Evolutionary conservation across 1,140 invertebrate genomes (phyloP), one percentile per base, ranked within the genome.

Genomic region (Drosophila mauritiana): DNA sequence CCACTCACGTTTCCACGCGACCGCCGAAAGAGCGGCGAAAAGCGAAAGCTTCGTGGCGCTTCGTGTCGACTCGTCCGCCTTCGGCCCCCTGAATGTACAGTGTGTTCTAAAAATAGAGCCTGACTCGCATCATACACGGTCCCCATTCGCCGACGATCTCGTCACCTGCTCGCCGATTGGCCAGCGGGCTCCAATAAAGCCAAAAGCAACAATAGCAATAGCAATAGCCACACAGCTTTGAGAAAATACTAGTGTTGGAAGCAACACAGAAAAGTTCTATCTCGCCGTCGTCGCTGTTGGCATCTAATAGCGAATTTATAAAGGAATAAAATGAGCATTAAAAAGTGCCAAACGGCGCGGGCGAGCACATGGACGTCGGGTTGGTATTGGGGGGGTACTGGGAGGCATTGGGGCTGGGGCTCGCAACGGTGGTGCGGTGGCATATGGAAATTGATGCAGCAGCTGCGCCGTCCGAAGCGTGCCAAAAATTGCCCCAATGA

Each of bases 321-420:
- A 88, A 88, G 80, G 83, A 88, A 88, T 88, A 89, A 88, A 88
- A 89, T 79, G 67, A 86, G 75, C 72, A 88, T 86, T 86, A 86
- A 86, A 51, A 82, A 68, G 58, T 48, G 70, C 45, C 74, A 75
- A 57, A 48, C 54, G 42, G 61, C 53, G 52, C 48, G 48, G 49
- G 13, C 15, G 17, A 20, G 13, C 5, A 17, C 46, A 37, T 36
- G 17, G 45, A 25, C 39, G 20, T 3, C 6, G n/a, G 8, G 13
- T 2, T 7, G 58, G 31, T 31, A 8, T 31, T 8, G 7, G 7
- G 31, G 31, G 31, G 27, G 27, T 31, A 31, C 27, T 31, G 27
- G 27, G 6, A 6, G 27, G 27, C 7, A 31, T 31, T 10, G 7
- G 20, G 34, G 10, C 10, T 5, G 7, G 3, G 11, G 1, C 8